Evolutionary conservation across 2,113 vertebrate genomes (phyloP), one percentile per base, ranked within the genome.

Genomic region (Gavia stellata): DNA sequence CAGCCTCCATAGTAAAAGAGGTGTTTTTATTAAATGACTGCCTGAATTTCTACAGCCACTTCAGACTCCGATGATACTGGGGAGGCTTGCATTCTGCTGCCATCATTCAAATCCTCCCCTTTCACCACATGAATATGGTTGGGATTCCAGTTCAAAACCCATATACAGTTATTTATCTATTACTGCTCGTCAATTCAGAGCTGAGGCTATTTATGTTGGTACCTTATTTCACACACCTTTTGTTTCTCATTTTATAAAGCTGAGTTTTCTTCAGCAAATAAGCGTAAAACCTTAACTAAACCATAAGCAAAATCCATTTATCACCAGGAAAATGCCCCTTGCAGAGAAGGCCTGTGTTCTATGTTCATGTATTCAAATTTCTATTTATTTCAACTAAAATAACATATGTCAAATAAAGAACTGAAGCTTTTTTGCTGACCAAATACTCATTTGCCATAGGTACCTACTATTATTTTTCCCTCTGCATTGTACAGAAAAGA

Each of bases 71-170:
- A 92, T 96, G 96, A 91, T 94, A 86, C 58, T 34, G 61, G 33
- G 73, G 84, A 92, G 81, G 63, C 50, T 97, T 95, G 89, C 89
- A 91, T 95, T 96, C 84, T 92, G 83, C 77, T 94, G 81, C 70
- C 58, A 53, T 92, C 88, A 80, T 86, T 96, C 90, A 95, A 96
- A 94, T 73, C 61, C 71, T 87, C 93, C 78, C 42, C 62, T 94
- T 95, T 97, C 86, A 93, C 59, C 47, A 38, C 36, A 85, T 81
- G 68, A 87, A 84, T 91, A 96, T 97, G 81, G 87, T 78, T 73
- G 97, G 96, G 97, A 97, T 98, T 98, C 98, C 97, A 92, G 58
- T 38, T 88, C 86, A 86, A 95, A 96, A 71, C 92, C 49, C 86
- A 88, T 80, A 90, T 45, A 67, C 38, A 73, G 79, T 90, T 96